Evolutionary conservation across 2,113 vertebrate species (phyloP).

Genomic region (Pyxicephalus adspersus): DNA sequence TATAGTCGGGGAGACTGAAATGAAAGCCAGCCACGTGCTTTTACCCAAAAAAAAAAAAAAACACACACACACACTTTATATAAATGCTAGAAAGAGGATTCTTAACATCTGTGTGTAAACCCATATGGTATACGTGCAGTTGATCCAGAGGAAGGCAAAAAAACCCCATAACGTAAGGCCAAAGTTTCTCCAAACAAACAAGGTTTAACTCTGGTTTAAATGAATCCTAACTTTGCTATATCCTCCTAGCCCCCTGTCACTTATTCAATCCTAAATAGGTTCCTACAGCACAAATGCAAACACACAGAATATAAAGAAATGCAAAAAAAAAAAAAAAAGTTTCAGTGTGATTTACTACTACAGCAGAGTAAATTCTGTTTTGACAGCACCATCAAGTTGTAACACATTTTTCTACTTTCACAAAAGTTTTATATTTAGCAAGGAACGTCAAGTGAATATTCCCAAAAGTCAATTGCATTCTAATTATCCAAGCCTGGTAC

Average conservation of each 20-base stretch:
- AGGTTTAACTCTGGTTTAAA: too few species aligned
- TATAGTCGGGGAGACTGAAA: too few species aligned
- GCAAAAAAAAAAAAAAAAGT: not conserved
- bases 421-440: constrained; percentile 11
- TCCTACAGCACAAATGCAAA: not conserved
- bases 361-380: not conserved
- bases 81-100: not conserved
- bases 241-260: too few species aligned
- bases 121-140: too few species aligned
- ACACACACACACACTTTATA: not conserved
- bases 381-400: not conserved
- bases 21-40: too few species aligned
- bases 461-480: constrained; percentile 9
- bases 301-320: not conserved
- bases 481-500: constrained; percentile 3
- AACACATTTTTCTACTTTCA: not conserved
- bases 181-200: too few species aligned
- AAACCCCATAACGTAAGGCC: too few species aligned
- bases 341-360: not conserved
- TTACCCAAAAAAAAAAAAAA: not conserved
- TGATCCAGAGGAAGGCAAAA: too few species aligned
- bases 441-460: constrained; percentile 1
- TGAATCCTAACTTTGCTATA: too few species aligned
- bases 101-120: not conserved
- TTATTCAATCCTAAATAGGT: too few species aligned